A percentile compares a stretch with the other conserved stretches of the same genome.
These are phyloP conservation scores for Peromyscus melanophrys DNA, from an alignment of 2,797 vertebrate species.

Conservation along the genomic window DNA sequence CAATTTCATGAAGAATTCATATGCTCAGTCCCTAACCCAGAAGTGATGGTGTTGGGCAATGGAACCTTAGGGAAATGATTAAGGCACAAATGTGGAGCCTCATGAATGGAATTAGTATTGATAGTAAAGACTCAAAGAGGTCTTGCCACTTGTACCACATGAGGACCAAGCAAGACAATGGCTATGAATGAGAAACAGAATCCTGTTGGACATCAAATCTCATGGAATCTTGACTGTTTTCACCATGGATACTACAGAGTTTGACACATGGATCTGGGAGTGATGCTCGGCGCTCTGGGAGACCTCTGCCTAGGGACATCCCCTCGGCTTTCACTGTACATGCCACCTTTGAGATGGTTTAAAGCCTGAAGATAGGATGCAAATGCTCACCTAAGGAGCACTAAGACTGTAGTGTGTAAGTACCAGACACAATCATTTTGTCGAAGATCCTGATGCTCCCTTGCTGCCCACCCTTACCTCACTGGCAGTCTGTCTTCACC, in stretches of 20 bases:
- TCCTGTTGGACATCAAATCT: neutral
- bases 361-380: neutral
- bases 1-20: neutral
- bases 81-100: neutral
- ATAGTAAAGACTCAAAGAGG: neutral
- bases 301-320: neutral
- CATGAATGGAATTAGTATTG: neutral
- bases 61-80: neutral
- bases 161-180: neutral
- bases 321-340: neutral
- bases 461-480: neutral
- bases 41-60: neutral
- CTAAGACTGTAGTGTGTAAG: neutral
- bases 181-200: too few relatives aligned
- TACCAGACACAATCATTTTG: too few relatives aligned
- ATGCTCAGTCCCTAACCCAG: neutral
- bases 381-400: neutral
- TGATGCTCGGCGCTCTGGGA: neutral
- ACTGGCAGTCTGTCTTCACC: neutral
- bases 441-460: neutral
- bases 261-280: rapidly evolving
- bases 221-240: neutral
- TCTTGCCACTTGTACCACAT: too few relatives aligned
- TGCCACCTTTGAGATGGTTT: too few relatives aligned
- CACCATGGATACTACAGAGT: neutral